Evolutionary conservation across 2,797 vertebrate species (phyloP), one percentile per base, ranked within the genome.

Genomic region (Pyrocephalus nanus): DNA sequence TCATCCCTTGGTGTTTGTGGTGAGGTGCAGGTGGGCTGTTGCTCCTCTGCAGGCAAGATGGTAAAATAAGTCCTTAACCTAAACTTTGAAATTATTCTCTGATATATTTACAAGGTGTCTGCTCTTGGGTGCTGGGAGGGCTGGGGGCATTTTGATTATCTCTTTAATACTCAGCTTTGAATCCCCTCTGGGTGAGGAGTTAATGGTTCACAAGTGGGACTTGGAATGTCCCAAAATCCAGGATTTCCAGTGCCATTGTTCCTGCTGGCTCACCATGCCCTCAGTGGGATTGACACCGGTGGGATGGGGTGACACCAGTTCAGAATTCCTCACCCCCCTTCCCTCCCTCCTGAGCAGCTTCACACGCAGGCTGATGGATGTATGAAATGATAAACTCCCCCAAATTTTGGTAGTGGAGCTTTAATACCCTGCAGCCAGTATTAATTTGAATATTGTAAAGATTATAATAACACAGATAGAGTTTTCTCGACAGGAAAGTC

Each of bases 391-490:
- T 62, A 89, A 97, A 82, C 88, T 93, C 95, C 91, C 92, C 96
- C 83, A 97, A 92, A 97, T 96, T 97, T 96, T 61, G 77, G 88
- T 86, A 42, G 64, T 29, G 93, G 70, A 92, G 91, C 91, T 97
- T 77, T 67, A 30, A 30, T 96, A 71, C 96, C 97, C 96, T 85
- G 93, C 95, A 97, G 97, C 93, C 77, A 95, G 86, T 90, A 62
- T 97, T 97, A 89, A 97, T 98, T 97, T 98, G 95, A 95, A 97
- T 97, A 86, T 87, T 81, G 95, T 91, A 88, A 97, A 97, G 96
- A 94, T 97, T 74, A 83, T 92, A 96, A 88, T 74, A 82, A 26
- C 95, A 81, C 96, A 94, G 96, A 73, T 21, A 88, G 45, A 92
- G 93, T 96, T 97, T 78, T 95, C 95, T 96, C 60, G 8, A 96